phyloP scores from a whole-genome alignment of 1,140 invertebrate genomes.

The Pseudomyrmex concolor region DNA sequence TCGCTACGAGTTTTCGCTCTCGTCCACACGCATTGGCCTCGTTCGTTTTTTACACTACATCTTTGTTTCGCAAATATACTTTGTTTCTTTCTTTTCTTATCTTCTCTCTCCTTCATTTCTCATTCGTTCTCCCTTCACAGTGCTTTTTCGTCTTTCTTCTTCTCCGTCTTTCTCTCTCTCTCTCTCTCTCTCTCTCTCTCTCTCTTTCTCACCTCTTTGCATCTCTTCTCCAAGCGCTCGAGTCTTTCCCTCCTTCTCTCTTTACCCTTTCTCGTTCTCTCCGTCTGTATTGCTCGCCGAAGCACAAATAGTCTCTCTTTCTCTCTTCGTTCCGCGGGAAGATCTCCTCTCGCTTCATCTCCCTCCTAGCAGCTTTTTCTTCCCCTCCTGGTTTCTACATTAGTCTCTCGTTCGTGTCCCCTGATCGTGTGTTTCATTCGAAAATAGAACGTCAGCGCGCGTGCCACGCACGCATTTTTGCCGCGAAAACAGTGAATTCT shows the following conservation, averaged over 20 bases:
- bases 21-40: constrained; percentile 2
- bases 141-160: constrained; percentile 13
- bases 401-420: constrained; percentile 73
- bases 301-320: constrained; percentile 54
- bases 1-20: constrained; percentile 34
- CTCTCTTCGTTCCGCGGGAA: constrained; percentile 21
- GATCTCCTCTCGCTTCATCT: constrained; percentile 12
- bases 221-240: too few relatives aligned
- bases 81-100: constrained; percentile 43
- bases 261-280: constrained; percentile 47
- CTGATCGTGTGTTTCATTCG: constrained; percentile 81
- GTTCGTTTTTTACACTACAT: constrained; percentile 25
- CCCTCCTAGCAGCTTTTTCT: constrained; percentile 27
- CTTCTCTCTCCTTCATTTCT: constrained; percentile 40
- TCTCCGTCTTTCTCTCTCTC: constrained; percentile 21
- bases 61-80: constrained; percentile 45
- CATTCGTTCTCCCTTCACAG: constrained; percentile 4
- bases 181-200: constrained; percentile 36
- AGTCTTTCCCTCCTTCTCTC: constrained; percentile 8
- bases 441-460: constrained; percentile 82
- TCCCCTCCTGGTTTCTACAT: constrained; percentile 44
- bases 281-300: constrained; percentile 22
- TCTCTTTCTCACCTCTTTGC: constrained; percentile 9
- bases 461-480: constrained; percentile 80
- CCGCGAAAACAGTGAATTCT: constrained; percentile 78